phyloP scores from a whole-genome alignment of 2,797 vertebrate genomes.

The Acropternis orthonyx region DNA sequence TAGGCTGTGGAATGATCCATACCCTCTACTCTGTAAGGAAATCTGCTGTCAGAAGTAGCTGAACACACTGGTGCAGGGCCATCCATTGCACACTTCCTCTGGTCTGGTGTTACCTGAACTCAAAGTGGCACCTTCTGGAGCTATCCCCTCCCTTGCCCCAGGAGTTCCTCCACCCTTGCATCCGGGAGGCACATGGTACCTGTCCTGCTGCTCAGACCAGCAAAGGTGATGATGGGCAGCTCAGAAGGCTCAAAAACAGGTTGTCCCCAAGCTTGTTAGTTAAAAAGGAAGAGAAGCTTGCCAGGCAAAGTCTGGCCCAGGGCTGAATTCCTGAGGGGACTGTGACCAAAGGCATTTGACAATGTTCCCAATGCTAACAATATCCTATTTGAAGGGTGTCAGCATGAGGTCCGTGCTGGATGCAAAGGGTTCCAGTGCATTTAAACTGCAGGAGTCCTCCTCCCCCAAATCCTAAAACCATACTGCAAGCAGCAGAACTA shows the following conservation, averaged over 20 bases:
- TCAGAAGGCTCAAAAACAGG: neutral
- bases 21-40: neutral
- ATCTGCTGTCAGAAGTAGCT: neutral
- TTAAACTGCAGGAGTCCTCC: neutral
- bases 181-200: neutral
- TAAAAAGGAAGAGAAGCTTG: neutral
- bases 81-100: neutral
- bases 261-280: neutral
- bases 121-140: neutral
- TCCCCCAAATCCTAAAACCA: neutral
- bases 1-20: neutral
- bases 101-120: neutral
- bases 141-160: fast-evolving
- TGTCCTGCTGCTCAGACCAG: neutral
- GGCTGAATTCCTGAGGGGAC: neutral
- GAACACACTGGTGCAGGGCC: neutral
- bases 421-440: neutral
- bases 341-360: neutral
- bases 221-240: neutral
- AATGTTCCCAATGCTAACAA: neutral
- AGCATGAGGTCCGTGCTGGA: neutral
- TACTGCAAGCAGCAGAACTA: neutral
- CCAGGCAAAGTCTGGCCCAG: neutral
- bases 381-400: neutral
- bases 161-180: neutral